Evolutionary conservation across 1,140 invertebrate species (phyloP), one percentile per base, ranked within the genome.

Genomic region (Conus ventricosus): DNA sequence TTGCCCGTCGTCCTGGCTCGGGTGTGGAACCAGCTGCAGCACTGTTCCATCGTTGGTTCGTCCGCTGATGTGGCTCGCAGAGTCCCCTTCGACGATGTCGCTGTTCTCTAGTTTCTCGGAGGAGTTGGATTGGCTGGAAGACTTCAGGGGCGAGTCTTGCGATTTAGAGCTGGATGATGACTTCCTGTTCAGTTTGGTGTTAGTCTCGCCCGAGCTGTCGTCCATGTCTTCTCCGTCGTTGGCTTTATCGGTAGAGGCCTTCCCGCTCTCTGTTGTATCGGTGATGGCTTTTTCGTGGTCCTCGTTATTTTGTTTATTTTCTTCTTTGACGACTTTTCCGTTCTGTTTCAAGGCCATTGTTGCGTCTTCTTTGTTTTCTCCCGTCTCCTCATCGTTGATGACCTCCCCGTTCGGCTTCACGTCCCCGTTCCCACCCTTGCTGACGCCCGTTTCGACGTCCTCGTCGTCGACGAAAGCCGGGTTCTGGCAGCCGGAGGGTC

Each of bases 391-490:
- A 51, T 67, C 84, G 25, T 20, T 85, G 84, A n/a, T 53, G 23
- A 39, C 20, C 55, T 60, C 27, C 5, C 27, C 27, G 11, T 60
- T 53, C 67, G 4, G 67, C 67, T 85, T 23, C n/a, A 7, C 6
- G 23, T 63, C 55, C 67, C 54, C n/a, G 20, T 85, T 8, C 10
- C 27, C 23, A n/a, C 25, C 27, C 20, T 84, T 55, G 54, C 54
- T 53, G 6, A n/a, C 17, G 67, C 2, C 67, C 0, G 4, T n/a
- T 71, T 5, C 67, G 11, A 54, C 63, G 54, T 60, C 51, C 17
- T 89, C 88, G 27, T 89, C 85, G 81, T 90, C 89, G 39, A 88
- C 71, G 71, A 88, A 90, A 1, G 84, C 84, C 8, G 89, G 89
- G 67, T 90, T 90, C 63, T 63, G 76, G 78, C 89, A 87, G 23